Percentiles rank a stretch among this genome's conserved stretches.
These are phyloP conservation scores for Lates calcarifer DNA, from an alignment of 2,113 vertebrate genomes.

Conservation along the genomic window DNA sequence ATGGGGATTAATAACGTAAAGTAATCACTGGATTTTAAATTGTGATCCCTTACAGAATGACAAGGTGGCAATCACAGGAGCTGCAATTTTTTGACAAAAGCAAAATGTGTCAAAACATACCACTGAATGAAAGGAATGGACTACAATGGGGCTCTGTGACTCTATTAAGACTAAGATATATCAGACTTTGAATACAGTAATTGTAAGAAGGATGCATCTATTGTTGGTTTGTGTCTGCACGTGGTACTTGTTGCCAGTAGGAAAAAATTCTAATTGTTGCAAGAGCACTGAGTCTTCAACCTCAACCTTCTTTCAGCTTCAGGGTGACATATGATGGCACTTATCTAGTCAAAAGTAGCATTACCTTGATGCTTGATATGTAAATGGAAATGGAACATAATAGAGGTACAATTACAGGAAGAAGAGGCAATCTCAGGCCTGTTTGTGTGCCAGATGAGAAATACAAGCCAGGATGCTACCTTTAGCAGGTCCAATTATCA, in stretches of 20 bases:
- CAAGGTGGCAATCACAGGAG: too few relatives aligned
- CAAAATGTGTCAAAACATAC: too few relatives aligned
- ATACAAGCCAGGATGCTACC: not conserved
- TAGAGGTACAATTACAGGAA: constrained; percentile 38
- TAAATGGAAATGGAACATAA: constrained; percentile 33
- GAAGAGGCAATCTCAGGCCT: constrained; percentile 15
- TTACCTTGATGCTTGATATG: not conserved
- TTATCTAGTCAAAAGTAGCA: not conserved
- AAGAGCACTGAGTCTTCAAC: not conserved
- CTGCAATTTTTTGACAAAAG: too few relatives aligned
- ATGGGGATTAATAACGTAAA: too few relatives aligned
- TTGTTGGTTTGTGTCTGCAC: not conserved
- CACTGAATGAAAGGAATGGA: too few relatives aligned
- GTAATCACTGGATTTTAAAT: too few relatives aligned
- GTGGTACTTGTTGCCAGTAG: not conserved
- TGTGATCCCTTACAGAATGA: too few relatives aligned
- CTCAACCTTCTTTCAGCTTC: not conserved
- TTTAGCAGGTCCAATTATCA: constrained; percentile 43
- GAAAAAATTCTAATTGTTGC: not conserved
- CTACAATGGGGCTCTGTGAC: too few relatives aligned
- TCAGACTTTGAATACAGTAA: not conserved
- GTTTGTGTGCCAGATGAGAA: constrained; percentile 31
- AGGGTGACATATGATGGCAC: not conserved
- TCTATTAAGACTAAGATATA: too few relatives aligned
- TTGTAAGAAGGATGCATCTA: not conserved